Base-by-base conservation (phyloP, 2,888 invertebrate species). In the Allophyes oxyacanthae region DNA sequence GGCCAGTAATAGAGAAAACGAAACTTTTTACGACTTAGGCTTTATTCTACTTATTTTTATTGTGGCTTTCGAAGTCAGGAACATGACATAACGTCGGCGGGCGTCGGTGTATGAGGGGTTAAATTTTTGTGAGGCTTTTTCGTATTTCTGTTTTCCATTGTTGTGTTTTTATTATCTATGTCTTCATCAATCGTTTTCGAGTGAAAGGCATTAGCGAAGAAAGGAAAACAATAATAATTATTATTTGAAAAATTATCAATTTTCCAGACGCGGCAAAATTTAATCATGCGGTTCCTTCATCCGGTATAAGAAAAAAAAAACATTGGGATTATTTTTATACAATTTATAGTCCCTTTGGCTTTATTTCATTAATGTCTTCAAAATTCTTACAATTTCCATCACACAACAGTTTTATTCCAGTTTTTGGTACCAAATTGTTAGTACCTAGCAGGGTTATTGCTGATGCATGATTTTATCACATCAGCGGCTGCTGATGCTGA, bases 231-330 rank as follows among this genome's bases (percentile, higher is more conserved):
- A n/a, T n/a, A n/a, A 62, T 65, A 73, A 65, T 66, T 70, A 60
- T 70, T 72, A 75, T 74, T 72, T 63, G 70, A 61, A 77, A 73
- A 78, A n/a, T n/a, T n/a, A n/a, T 78, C 68, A 76, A 62, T 72
- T 72, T 72, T 53, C 53, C 64, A 52, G 44, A 55, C 52, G 48
- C 56, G 57, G 57, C 58, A 20, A 69, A 65, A 69, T 70, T 61
- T 64, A 73, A 81, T 77, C 68, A 73, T 59, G 64, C 57, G 53
- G 65, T 41, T 11, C 43, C 28, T 28, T 63, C 46, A 13, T 32
- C 43, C 40, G 10, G 62, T 40, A 44, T 48, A 48, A 40, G 68
- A 46, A 36, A 45, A 45, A 32, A 9, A 4, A 11, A 11, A 11
- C 6, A 34, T 13, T 13, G 33, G 33, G n/a, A 15, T 9, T 15